phyloP scores from a whole-genome alignment of 2,797 vertebrate species.

The Oryzias sinensis region DNA sequence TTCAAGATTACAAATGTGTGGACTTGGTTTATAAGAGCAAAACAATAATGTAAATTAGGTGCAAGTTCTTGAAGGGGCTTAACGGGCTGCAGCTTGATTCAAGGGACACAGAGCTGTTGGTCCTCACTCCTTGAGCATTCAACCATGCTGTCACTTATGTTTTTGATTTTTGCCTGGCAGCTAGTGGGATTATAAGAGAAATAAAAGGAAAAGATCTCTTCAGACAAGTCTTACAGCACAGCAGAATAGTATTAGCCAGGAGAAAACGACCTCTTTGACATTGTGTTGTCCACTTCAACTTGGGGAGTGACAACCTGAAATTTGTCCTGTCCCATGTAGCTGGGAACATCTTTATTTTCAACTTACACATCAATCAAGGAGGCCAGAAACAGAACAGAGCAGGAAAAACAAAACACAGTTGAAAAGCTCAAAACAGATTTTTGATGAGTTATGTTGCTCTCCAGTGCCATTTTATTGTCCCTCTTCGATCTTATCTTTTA shows the following conservation, averaged over 20 bases:
- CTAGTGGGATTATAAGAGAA: slow-evolving; percentile 15
- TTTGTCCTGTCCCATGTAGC: slow-evolving; percentile 9
- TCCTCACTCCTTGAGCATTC: slow-evolving; percentile 26
- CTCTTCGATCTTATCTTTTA: slow-evolving; percentile 24
- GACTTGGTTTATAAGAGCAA: slow-evolving; percentile 15
- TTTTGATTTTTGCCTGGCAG: slow-evolving; percentile 23
- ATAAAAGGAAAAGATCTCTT: slow-evolving; percentile 14
- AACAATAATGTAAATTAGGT: slow-evolving; percentile 11
- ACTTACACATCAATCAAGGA: slow-evolving; percentile 14
- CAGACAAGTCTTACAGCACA: slow-evolving; percentile 15
- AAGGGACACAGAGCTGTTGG: neutral
- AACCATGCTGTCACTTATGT: slow-evolving; percentile 38
- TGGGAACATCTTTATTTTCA: slow-evolving; percentile 4
- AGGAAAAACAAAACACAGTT: neutral
- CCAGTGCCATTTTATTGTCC: neutral
- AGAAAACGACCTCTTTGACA: slow-evolving; percentile 32
- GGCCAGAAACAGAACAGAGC: slow-evolving; percentile 15
- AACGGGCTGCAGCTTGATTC: slow-evolving; percentile 17
- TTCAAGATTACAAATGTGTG: slow-evolving; percentile 33
- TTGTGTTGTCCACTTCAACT: slow-evolving; percentile 12
- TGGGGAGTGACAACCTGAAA: slow-evolving; percentile 23
- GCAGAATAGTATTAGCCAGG: slow-evolving; percentile 12
- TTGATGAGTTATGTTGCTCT: too few species aligned
- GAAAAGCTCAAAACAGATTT: too few species aligned
- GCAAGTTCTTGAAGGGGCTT: slow-evolving; percentile 3